phyloP scores from a whole-genome alignment of 2,888 invertebrate genomes.

The Tetragonula carbonaria region DNA sequence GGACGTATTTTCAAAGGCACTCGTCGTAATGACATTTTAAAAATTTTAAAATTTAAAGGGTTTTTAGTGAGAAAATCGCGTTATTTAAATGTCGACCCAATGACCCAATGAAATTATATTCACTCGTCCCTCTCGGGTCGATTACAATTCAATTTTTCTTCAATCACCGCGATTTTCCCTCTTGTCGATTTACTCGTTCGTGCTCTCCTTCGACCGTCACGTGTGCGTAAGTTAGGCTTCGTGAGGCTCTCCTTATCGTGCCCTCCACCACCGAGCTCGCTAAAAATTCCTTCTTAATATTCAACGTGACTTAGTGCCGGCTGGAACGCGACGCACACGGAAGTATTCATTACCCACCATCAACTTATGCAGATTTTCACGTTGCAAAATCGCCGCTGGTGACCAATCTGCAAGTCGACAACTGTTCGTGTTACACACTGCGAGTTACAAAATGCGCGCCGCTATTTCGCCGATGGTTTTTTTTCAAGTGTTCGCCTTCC shows the following conservation, averaged over 20 bases:
- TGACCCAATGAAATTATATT: too few species aligned
- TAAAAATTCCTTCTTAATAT: slow-evolving; percentile 48
- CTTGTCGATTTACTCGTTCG: not conserved
- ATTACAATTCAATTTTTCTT: too few species aligned
- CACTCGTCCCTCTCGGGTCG: too few species aligned
- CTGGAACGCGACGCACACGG: slow-evolving; percentile 38
- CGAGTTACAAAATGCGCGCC: too few species aligned
- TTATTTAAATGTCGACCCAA: too few species aligned
- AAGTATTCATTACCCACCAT: slow-evolving; percentile 58
- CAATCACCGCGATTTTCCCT: not conserved
- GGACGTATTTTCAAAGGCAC: not conserved
- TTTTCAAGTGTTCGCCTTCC: not conserved
- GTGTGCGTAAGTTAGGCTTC: not conserved
- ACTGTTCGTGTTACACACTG: not conserved
- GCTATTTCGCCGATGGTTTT: not conserved
- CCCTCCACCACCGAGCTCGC: slow-evolving; percentile 26
- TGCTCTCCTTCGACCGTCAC: too few species aligned
- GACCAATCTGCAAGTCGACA: not conserved
- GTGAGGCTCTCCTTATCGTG: not conserved
- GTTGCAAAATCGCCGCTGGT: slow-evolving; percentile 17
- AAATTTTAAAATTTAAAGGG: too few species aligned
- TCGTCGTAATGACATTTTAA: too few species aligned
- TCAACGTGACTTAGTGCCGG: slow-evolving; percentile 36
- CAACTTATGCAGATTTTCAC: slow-evolving; percentile 59
- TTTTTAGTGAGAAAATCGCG: too few species aligned